A percentile compares a stretch with the other conserved stretches of the same genome.
These are phyloP conservation scores for Lophotis ruficrista DNA, from an alignment of 2,113 vertebrate species.

Conservation along the genomic window DNA sequence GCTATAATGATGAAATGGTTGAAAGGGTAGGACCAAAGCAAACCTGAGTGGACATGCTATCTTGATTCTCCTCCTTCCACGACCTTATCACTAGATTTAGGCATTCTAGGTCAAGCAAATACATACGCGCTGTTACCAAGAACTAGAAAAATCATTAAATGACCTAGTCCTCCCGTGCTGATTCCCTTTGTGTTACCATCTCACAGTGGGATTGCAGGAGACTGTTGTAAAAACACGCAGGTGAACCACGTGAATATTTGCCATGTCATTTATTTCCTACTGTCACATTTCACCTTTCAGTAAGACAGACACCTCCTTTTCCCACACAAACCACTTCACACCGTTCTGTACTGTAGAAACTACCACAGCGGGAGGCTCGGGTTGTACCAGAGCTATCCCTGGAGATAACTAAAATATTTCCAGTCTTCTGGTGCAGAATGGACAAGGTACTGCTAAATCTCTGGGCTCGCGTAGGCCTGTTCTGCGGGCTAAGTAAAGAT, in stretches of 20 bases:
- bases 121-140: background rate
- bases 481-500: background rate
- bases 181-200: background rate
- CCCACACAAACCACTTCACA: background rate
- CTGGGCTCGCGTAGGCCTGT: rapidly evolving
- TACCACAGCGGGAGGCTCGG: rapidly evolving
- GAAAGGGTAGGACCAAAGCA: background rate
- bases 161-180: background rate
- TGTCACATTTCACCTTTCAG: background rate
- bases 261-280: background rate
- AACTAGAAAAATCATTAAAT: background rate
- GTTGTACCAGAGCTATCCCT: background rate
- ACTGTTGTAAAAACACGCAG: background rate
- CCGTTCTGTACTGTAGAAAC: background rate
- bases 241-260: background rate
- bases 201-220: background rate
- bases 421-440: background rate
- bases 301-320: background rate
- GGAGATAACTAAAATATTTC: background rate
- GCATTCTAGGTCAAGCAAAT: background rate
- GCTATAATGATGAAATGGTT: background rate
- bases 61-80: background rate
- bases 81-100: background rate
- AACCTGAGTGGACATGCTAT: background rate
- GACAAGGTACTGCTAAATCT: background rate